A percentile compares a stretch with the other conserved stretches of the same genome.
phyloP scores from a whole-genome alignment of 2,888 invertebrate species.

The Iselma pallidipennis region DNA sequence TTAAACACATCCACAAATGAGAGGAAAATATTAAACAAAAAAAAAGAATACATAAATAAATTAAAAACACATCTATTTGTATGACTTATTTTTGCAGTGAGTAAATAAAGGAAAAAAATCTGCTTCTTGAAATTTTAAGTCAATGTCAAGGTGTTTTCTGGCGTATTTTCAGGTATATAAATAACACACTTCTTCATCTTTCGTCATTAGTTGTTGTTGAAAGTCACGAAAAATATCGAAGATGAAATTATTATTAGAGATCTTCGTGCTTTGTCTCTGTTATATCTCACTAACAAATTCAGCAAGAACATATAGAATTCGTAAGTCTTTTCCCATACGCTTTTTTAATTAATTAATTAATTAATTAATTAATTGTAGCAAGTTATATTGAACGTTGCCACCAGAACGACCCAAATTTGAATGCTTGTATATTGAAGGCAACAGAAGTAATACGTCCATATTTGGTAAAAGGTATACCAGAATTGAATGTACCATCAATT shows the following conservation, averaged over 20 bases:
- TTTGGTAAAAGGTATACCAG: constrained; percentile 46
- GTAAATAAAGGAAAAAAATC: no score
- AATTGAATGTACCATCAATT: constrained; percentile 44
- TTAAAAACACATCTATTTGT: no score
- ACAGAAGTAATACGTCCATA: constrained; percentile 38
- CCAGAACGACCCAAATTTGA: constrained; percentile 45
- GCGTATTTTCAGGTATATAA: neutral
- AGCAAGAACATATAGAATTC: neutral
- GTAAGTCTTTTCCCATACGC: neutral
- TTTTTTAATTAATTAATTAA: neutral
- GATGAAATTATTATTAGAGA: neutral
- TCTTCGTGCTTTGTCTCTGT: neutral
- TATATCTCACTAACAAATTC: neutral
- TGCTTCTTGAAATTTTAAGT: neutral
- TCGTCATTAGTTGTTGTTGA: neutral
- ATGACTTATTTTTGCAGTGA: no score
- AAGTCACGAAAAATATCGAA: neutral
- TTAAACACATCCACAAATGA: no score
- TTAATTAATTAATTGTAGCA: neutral
- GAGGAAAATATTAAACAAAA: no score
- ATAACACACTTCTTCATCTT: neutral
- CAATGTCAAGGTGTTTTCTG: neutral
- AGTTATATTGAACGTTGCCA: neutral
- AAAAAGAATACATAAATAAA: no score
- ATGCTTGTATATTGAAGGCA: constrained; percentile 44